Evolutionary conservation across 2,113 vertebrate species (phyloP).

Genomic region (Alaudala cheleensis): DNA sequence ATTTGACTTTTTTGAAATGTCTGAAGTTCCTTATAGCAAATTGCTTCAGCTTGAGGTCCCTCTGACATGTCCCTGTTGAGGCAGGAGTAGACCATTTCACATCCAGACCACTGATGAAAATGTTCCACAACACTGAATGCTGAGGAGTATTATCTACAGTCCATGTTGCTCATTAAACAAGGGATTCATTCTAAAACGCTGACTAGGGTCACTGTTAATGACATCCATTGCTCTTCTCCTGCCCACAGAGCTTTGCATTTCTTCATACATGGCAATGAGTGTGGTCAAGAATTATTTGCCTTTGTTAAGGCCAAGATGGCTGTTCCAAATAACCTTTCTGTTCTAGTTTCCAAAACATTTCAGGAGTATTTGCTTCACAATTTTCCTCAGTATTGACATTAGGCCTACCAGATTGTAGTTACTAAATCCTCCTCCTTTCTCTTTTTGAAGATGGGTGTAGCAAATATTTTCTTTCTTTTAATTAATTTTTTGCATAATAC

Average conservation of each 20-base stretch:
- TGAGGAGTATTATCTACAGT: neutral
- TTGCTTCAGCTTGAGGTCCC: neutral
- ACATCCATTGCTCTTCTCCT: neutral
- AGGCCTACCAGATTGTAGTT: neutral
- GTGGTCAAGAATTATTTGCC: neutral
- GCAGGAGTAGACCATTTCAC: neutral
- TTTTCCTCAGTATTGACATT: neutral
- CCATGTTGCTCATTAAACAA: neutral
- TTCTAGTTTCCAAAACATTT: neutral
- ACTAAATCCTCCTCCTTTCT: neutral
- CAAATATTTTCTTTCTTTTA: neutral
- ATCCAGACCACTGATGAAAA: neutral
- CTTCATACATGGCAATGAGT: neutral
- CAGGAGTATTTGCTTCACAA: neutral
- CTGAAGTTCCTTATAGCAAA: neutral
- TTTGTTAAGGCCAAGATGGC: neutral
- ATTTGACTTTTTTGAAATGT: neutral
- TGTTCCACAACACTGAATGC: neutral
- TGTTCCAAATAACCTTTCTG: rapidly evolving
- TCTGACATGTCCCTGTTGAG: neutral
- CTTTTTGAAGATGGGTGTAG: neutral
- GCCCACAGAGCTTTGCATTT: neutral
- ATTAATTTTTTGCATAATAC: neutral
- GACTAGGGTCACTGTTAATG: neutral
- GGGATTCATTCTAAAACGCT: neutral